Percentiles rank a stretch among this genome's conserved stretches.
These are phyloP conservation scores for Alloplasta piceator DNA, from an alignment of 2,888 invertebrate genomes.

Conservation along the genomic window DNA sequence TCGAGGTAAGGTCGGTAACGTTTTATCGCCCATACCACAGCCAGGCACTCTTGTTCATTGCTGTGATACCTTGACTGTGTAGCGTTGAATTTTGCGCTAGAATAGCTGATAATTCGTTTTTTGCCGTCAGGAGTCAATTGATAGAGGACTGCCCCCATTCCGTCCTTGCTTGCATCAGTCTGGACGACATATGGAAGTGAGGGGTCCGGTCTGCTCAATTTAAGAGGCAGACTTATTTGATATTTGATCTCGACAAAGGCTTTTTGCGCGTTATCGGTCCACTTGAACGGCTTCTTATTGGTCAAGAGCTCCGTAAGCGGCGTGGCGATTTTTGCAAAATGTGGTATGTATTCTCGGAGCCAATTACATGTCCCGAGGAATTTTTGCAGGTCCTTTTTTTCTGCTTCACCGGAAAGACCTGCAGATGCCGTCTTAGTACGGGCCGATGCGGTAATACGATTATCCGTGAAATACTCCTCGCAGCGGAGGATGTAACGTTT, in stretches of 20 bases:
- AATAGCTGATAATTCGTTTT: constrained; percentile 56
- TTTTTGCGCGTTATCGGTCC: no score
- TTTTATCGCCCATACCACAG: constrained; percentile 50
- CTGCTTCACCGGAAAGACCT: no score
- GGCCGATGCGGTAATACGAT: no score
- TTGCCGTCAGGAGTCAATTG: neutral
- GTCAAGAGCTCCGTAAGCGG: constrained; percentile 34
- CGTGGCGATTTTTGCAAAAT: constrained; percentile 4
- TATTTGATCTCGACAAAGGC: no score
- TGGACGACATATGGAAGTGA: neutral
- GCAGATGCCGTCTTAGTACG: no score
- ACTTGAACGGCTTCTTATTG: no score
- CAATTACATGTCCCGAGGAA: constrained; percentile 53
- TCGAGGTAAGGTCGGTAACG: constrained; percentile 52
- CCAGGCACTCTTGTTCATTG: constrained; percentile 63
- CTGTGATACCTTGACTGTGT: constrained; percentile 54
- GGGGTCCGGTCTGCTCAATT: no score
- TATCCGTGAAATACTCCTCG: no score
- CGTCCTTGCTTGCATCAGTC: constrained; percentile 5
- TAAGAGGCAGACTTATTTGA: no score
- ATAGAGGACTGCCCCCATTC: constrained; percentile 19
- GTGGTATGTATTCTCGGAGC: constrained; percentile 41
- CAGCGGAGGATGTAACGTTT: no score
- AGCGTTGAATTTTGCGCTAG: constrained; percentile 63
- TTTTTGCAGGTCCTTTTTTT: constrained; percentile 6